These are phyloP conservation scores for Peromyscus californicus DNA, from an alignment of 2,113 vertebrate genomes.

Conservation along the genomic window DNA sequence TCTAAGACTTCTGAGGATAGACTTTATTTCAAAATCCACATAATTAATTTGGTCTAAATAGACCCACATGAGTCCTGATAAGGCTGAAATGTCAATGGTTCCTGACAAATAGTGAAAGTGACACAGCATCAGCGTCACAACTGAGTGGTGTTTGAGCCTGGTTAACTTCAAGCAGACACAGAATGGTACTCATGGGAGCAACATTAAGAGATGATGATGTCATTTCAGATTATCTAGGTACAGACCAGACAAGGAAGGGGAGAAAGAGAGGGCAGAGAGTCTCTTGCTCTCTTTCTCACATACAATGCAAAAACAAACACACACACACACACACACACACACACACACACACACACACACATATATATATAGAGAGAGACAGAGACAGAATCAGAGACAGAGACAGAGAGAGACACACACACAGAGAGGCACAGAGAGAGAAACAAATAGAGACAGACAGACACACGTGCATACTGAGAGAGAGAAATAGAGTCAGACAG, in stretches of 20 bases:
- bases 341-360: fast-evolving
- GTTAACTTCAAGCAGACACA: neutral
- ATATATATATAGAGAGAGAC: no score
- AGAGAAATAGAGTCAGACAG: neutral
- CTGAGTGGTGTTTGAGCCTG: conserved; percentile 5
- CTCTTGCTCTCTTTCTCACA: no score
- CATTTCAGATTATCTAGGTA: conserved; percentile 49
- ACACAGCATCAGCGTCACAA: neutral
- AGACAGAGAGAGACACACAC: no score
- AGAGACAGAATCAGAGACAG: no score
- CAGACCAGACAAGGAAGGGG: neutral
- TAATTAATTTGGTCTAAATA: neutral
- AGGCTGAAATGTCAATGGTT: conserved; percentile 7
- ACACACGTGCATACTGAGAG: no score
- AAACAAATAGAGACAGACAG: no score
- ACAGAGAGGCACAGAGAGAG: no score
- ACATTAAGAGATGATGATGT: conserved; percentile 51
- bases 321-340: neutral
- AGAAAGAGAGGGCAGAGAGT: neutral
- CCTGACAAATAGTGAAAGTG: conserved; percentile 49
- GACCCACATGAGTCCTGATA: neutral
- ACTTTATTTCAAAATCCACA: conserved; percentile 55
- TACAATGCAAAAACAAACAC: neutral
- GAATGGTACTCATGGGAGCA: neutral
- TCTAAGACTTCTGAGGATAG: conserved; percentile 35